A percentile compares a stretch with the other conserved stretches of the same genome.
phyloP scores from a whole-genome alignment of 92 coral and sea anemone genomes.

The Isaurus tuberculatus region DNA sequence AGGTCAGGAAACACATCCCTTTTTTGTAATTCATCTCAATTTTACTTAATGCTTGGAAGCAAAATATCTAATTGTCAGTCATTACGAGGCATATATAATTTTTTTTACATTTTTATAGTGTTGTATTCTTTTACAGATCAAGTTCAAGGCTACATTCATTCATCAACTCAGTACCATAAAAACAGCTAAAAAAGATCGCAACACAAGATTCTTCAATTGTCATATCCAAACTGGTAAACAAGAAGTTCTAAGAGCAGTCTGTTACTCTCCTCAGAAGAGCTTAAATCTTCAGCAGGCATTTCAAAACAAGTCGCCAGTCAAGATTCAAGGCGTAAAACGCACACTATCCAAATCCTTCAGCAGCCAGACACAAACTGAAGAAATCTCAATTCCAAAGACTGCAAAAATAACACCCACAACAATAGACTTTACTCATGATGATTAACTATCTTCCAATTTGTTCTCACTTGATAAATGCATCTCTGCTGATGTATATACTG shows the following conservation, averaged over 20 bases:
- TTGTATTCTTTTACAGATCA: constrained; percentile 32
- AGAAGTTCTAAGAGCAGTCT: constrained; percentile 27
- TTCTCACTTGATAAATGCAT: constrained; percentile 50
- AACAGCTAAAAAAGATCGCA: constrained; percentile 17
- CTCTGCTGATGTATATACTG: constrained; percentile 43
- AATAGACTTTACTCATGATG: constrained; percentile 22
- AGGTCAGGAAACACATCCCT: constrained; percentile 30
- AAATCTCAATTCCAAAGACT: constrained; percentile 36
- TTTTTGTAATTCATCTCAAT: constrained; percentile 34
- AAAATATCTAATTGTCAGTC: constrained; percentile 33
- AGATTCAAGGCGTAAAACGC: constrained; percentile 20
- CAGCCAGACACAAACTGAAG: constrained; percentile 14
- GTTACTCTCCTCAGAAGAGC: constrained; percentile 16
- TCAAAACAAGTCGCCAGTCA: constrained; percentile 24
- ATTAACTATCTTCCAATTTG: constrained; percentile 18
- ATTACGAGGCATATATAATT: constrained; percentile 19
- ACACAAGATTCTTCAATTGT: constrained; percentile 30
- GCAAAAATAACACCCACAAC: constrained; percentile 22
- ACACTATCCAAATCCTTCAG: constrained; percentile 16
- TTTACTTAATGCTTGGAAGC: constrained; percentile 34
- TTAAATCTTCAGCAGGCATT: constrained; percentile 29
- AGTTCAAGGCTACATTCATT: constrained; percentile 32
- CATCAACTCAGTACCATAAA: constrained; percentile 29
- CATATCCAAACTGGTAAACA: constrained; percentile 24
- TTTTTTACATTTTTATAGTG: constrained; percentile 26